Percentiles rank a stretch among this genome's conserved stretches.
Evolutionary conservation across 1,140 invertebrate species (phyloP).

Genomic region (Bacillus rossius): DNA sequence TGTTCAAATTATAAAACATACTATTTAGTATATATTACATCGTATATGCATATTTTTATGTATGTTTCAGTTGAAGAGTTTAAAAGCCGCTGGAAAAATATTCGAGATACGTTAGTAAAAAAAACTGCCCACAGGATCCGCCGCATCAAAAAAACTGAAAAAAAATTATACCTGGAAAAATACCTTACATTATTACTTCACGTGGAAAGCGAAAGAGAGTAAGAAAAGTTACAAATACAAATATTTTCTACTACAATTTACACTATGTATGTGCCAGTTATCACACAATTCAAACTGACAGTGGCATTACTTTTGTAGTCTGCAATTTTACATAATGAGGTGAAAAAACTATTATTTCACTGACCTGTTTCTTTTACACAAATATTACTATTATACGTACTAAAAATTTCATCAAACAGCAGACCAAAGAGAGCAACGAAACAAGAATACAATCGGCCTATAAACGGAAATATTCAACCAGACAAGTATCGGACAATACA

Average conservation of each 20-base stretch:
- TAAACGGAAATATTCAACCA: background rate
- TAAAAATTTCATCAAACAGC: background rate
- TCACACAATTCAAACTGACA: background rate
- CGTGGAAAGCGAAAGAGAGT: conserved; percentile 1
- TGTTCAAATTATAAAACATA: too few species aligned
- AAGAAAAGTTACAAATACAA: background rate
- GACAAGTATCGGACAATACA: background rate
- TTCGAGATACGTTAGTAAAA: background rate
- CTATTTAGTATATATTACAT: too few species aligned
- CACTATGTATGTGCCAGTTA: background rate
- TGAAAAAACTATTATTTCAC: background rate
- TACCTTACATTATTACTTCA: background rate
- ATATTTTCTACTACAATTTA: background rate
- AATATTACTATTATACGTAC: background rate
- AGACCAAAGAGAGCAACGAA: background rate
- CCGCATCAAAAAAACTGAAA: background rate
- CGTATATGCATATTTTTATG: background rate
- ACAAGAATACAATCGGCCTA: background rate
- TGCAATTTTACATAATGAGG: background rate
- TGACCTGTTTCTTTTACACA: background rate
- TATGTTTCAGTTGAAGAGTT: conserved; percentile 1
- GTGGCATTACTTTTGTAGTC: background rate
- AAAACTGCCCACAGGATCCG: background rate
- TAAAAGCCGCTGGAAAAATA: conserved; percentile 3
- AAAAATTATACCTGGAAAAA: background rate